Evolutionary conservation across 2,888 invertebrate species (phyloP).

Genomic region (Seira ritae): DNA sequence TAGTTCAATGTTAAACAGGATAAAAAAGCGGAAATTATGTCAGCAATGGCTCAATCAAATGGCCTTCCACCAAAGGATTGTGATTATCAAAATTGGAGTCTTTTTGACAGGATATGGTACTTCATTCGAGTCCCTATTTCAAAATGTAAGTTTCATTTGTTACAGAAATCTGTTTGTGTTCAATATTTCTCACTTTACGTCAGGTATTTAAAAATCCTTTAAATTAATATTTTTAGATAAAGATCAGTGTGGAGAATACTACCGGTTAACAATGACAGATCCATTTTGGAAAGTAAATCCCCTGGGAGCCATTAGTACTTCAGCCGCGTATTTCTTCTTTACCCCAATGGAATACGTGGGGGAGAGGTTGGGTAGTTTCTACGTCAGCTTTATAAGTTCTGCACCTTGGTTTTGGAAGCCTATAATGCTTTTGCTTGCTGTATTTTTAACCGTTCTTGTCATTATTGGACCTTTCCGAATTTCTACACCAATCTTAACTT

Average conservation of each 20-base stretch:
- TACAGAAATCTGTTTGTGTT: too few relatives aligned
- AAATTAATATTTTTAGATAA: slow-evolving; percentile 64
- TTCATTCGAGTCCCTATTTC: slow-evolving; percentile 55
- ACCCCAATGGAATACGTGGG: slow-evolving; percentile 67
- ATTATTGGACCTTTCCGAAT: slow-evolving; percentile 63
- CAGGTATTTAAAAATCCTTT: too few relatives aligned
- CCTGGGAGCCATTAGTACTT: slow-evolving; percentile 65
- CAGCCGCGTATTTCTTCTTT: slow-evolving; percentile 63
- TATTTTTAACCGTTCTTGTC: slow-evolving; percentile 62
- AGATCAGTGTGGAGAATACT: slow-evolving; percentile 68
- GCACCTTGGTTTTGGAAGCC: slow-evolving; percentile 69
- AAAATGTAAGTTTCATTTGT: slow-evolving; percentile 56
- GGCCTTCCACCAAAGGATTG: slow-evolving; percentile 67
- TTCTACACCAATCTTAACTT: slow-evolving; percentile 63
- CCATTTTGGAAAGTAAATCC: slow-evolving; percentile 71
- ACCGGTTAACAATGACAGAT: slow-evolving; percentile 66
- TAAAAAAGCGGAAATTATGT: slow-evolving; percentile 57
- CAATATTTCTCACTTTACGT: too few relatives aligned
- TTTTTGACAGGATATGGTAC: slow-evolving; percentile 50
- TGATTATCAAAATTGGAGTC: slow-evolving; percentile 63
- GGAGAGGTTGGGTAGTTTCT: slow-evolving; percentile 63
- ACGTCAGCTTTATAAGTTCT: slow-evolving; percentile 53
- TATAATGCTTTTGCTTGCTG: slow-evolving; percentile 46
- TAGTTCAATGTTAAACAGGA: slow-evolving; percentile 40
- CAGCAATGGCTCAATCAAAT: slow-evolving; percentile 66